Evolutionary conservation across 2,797 vertebrate genomes (phyloP).

Genomic region (Dromococcyx pavoninus): DNA sequence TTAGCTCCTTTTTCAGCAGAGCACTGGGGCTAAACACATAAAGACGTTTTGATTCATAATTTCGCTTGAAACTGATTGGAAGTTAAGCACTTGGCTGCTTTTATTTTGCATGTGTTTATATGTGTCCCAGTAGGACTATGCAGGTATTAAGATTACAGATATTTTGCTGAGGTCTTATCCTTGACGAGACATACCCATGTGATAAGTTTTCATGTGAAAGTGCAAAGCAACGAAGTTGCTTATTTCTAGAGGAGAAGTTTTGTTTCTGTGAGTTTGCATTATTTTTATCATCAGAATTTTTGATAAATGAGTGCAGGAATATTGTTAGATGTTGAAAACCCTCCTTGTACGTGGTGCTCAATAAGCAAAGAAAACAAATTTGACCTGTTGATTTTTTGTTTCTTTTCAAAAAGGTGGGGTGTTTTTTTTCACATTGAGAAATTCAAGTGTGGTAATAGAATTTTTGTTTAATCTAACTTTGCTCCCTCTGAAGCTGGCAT

Average conservation of each 20-base stretch:
- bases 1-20: background rate
- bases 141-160: background rate
- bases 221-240: background rate
- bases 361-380: background rate
- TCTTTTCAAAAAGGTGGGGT: background rate
- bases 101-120: background rate
- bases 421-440: background rate
- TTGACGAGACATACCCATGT: background rate
- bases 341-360: rapidly evolving
- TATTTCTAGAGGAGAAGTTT: background rate
- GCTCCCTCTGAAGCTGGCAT: background rate
- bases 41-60: background rate
- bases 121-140: background rate
- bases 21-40: background rate
- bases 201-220: background rate
- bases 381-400: background rate
- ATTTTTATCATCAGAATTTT: background rate
- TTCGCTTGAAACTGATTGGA: background rate
- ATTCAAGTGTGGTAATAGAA: background rate
- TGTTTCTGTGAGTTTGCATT: background rate
- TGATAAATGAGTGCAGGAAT: background rate
- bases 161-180: background rate
- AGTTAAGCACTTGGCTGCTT: background rate
- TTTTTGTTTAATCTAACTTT: background rate
- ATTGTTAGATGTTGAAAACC: background rate